Base-by-base conservation (phyloP, 2,113 vertebrate species). In the Acrocephalus arundinaceus region DNA sequence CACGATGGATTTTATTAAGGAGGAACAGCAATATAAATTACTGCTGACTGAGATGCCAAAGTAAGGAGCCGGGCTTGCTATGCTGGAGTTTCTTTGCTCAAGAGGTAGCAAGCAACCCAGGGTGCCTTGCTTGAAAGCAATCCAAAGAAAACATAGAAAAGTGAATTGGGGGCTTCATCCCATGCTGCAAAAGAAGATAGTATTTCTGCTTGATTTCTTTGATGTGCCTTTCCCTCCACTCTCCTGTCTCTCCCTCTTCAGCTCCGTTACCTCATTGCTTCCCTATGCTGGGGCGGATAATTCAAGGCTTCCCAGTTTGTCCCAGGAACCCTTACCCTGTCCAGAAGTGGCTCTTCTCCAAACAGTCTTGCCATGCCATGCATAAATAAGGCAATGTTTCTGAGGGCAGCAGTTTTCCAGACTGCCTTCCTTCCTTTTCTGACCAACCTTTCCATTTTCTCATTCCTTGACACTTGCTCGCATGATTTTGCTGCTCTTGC, bases 1-100 rank as follows among this genome's bases (percentile, higher is more conserved):
- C 93, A 82, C 10, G 92, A 95, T 96, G 94, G 97, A 90, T 98
- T 98, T 96, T 96, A 97, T 97, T 97, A 97, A 97, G 96, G 97
- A 96, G 97, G 97, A 95, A 95, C 93, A 91, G 96, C 87, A 75
- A 84, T 95, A 95, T 91, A 92, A 93, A 95, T 52, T 96, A 96
- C 92, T 91, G 94, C 78, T 92, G 63, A 83, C 90, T 87, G 85
- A 96, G 93, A 78, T 91, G 76, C 86, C 68, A 57, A 84, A 87
- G 81, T 0, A 13, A 88, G 77, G 55, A 93, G 37, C 48, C 0
- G 13, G 46, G 46, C 86, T 96, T 65, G 54, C 85, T 95, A 95
- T 97, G 85, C 81, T 77, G 77, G 78, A 54, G n/a, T 49, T 76
- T 57, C 37, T 87, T 89, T 59, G 33, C 92, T 77, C 27, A 18